Conservation (phyloP, 2,888 invertebrate genomes). For the Aleiodes leptofemur region DNA sequence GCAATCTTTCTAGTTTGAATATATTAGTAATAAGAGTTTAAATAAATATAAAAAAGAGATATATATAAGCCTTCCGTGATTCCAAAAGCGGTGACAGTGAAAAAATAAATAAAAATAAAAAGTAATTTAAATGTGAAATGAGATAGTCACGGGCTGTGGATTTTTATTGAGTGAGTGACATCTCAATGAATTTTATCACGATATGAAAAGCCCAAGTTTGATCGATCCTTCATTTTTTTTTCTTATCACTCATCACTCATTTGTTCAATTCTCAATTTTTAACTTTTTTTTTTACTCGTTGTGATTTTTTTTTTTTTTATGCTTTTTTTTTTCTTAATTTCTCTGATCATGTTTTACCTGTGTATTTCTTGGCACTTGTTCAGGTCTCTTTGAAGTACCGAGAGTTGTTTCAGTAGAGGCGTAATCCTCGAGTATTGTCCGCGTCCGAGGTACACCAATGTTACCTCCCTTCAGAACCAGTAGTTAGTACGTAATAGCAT, state of each 20-base stretch:
- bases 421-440: conserved; percentile 74
- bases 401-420: conserved; percentile 71
- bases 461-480: conserved; percentile 75
- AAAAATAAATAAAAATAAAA: conserved; percentile 33
- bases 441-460: conserved; percentile 72
- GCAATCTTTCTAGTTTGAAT: conserved; percentile 52
- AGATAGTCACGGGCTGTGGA: conserved; percentile 8
- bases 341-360: conserved; percentile 70
- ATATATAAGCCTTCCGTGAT: conserved; percentile 52
- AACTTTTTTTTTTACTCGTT: neutral
- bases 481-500: conserved; percentile 74
- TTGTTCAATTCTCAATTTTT: conserved; percentile 15
- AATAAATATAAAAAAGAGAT: conserved; percentile 45
- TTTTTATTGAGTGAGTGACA: conserved; percentile 14
- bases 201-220: conserved; percentile 18
- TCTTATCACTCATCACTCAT: conserved; percentile 28
- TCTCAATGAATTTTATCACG: conserved; percentile 1
- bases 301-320: conserved; percentile 43
- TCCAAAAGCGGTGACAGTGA: conserved; percentile 56
- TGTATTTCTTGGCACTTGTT: conserved; percentile 71
- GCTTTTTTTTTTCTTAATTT: conserved; percentile 47
- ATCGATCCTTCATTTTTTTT: conserved; percentile 37
- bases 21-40: conserved; percentile 36
- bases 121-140: neutral
- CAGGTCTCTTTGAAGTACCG: conserved; percentile 71